phyloP scores from a whole-genome alignment of 2,797 vertebrate species.

The Lagodon rhomboides region DNA sequence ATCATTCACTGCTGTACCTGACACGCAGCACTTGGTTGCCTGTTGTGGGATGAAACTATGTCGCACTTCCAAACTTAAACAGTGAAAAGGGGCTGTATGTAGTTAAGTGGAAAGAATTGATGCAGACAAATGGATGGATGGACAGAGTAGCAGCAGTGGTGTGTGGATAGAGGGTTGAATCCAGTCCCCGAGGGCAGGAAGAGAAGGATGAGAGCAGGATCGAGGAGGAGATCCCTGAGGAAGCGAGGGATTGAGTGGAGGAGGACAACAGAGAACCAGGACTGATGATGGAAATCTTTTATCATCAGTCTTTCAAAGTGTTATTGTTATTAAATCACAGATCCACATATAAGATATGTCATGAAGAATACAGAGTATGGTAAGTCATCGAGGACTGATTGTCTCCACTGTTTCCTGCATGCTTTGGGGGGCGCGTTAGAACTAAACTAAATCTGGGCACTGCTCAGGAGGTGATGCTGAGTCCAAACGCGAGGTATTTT shows the following conservation, averaged over 20 bases:
- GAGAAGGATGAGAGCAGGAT: constrained; percentile 17
- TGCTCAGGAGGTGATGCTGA: background rate
- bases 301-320: background rate
- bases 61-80: background rate
- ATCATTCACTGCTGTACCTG: background rate
- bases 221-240: constrained; percentile 25
- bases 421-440: too few relatives aligned
- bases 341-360: background rate
- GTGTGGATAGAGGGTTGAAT: constrained; percentile 6
- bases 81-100: background rate
- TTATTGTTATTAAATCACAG: background rate
- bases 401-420: background rate
- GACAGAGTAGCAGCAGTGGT: background rate
- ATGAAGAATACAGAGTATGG: background rate
- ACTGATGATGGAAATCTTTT: constrained; percentile 6
- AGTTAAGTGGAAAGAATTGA: background rate
- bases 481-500: background rate
- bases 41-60: background rate
- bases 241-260: constrained; percentile 25
- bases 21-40: background rate
- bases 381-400: background rate
- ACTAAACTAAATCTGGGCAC: background rate
- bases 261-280: constrained; percentile 7
- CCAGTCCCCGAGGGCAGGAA: constrained; percentile 15
- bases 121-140: background rate